A percentile compares a stretch with the other conserved stretches of the same genome.
phyloP scores from a whole-genome alignment of 2,113 vertebrate genomes.

The Scopus umbretta region DNA sequence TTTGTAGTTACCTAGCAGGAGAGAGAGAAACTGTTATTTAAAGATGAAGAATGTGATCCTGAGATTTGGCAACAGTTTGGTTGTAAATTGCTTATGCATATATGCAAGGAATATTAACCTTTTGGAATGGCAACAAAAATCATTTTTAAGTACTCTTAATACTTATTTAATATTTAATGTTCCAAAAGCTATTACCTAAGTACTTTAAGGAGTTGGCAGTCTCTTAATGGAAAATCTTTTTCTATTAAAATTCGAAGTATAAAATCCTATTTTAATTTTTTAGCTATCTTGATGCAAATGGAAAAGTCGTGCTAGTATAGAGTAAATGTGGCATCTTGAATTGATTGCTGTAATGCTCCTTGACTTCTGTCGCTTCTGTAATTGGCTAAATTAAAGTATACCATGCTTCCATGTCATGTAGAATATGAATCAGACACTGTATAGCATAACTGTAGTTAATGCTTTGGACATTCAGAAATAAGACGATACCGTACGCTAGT shows the following conservation, averaged over 20 bases:
- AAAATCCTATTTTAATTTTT: background rate
- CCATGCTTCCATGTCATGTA: background rate
- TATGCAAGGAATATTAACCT: background rate
- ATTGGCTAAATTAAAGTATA: slow-evolving; percentile 32
- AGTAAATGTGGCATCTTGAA: slow-evolving; percentile 13
- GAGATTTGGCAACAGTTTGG: background rate
- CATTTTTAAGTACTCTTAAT: background rate
- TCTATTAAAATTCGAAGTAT: background rate
- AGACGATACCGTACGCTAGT: background rate
- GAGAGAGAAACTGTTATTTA: background rate
- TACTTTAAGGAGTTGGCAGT: background rate
- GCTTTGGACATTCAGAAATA: background rate
- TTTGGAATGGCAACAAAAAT: background rate
- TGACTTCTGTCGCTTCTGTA: background rate
- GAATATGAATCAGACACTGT: background rate
- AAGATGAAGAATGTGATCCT: background rate
- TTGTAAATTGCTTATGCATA: background rate
- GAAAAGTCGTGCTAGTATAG: background rate
- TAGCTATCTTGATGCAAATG: background rate
- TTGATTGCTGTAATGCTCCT: background rate
- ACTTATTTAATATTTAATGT: background rate
- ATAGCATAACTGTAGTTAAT: background rate
- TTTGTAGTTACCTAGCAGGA: slow-evolving; percentile 6
- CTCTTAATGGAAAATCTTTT: background rate
- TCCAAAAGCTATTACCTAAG: background rate